Percentiles rank a stretch among this genome's conserved stretches.
These are phyloP conservation scores for Drosophila paracracens DNA, from an alignment of 2,888 invertebrate species.

Conservation along the genomic window DNA sequence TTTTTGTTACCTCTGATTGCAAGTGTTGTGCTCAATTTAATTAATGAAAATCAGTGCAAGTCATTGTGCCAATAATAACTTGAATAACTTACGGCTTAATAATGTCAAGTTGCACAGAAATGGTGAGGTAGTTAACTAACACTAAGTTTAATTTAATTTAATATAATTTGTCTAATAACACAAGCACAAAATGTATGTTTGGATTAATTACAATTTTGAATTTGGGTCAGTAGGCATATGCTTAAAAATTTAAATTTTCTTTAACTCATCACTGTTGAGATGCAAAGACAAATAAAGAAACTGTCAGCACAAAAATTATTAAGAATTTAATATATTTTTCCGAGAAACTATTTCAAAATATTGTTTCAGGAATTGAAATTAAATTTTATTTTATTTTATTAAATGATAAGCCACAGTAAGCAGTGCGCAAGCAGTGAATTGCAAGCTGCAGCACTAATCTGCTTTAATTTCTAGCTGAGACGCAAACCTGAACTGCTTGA, in stretches of 20 bases:
- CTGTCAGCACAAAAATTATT: background rate
- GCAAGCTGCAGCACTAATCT: background rate
- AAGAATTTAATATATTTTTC: background rate
- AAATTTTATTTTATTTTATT: no score
- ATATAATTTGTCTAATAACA: background rate
- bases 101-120: background rate
- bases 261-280: background rate
- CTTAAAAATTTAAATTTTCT: background rate
- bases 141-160: background rate
- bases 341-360: background rate
- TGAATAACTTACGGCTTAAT: background rate
- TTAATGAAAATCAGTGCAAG: constrained; percentile 14
- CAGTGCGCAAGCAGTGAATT: constrained; percentile 10
- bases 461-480: constrained; percentile 2
- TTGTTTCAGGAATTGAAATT: no score
- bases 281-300: background rate
- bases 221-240: background rate
- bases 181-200: background rate
- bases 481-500: constrained; percentile 24
- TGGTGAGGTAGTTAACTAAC: background rate
- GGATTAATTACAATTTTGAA: background rate
- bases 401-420: background rate
- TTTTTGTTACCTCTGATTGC: constrained; percentile 29
- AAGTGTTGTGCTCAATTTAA: constrained; percentile 46
- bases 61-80: constrained; percentile 2